Conservation (phyloP, 2,888 invertebrate genomes). For the Ormyrus pomaceus region DNA sequence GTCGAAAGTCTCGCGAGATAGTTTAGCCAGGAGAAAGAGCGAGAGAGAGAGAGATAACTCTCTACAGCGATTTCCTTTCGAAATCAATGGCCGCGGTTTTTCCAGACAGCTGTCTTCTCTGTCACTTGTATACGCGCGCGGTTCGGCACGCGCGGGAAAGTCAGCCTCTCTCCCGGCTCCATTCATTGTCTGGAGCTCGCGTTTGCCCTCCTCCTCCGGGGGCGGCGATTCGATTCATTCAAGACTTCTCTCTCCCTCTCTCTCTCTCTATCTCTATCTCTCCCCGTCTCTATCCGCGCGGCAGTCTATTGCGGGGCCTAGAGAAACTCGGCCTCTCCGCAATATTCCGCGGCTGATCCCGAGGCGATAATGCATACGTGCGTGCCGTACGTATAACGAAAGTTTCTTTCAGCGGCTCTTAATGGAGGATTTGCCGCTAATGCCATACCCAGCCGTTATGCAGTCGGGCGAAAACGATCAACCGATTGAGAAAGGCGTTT, state of each 20-base stretch:
- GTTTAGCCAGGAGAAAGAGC: neutral
- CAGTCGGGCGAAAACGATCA: slow-evolving; percentile 18
- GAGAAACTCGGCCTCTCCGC: slow-evolving; percentile 27
- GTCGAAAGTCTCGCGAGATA: slow-evolving; percentile 35
- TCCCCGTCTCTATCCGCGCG: too few species aligned
- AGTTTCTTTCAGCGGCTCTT: neutral
- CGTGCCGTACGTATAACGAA: neutral
- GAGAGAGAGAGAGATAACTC: neutral
- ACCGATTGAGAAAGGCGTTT: slow-evolving; percentile 4
- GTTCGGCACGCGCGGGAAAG: slow-evolving; percentile 39
- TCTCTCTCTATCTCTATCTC: too few species aligned
- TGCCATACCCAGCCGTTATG: neutral
- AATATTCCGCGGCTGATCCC: neutral
- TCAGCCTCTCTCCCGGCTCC: slow-evolving; percentile 11
- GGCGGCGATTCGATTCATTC: slow-evolving; percentile 43
- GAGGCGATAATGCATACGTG: neutral
- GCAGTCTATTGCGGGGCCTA: neutral
- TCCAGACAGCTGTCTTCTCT: slow-evolving; percentile 52
- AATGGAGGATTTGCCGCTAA: neutral
- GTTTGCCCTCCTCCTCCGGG: slow-evolving; percentile 9
- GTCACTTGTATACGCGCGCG: slow-evolving; percentile 27
- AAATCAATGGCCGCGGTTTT: slow-evolving; percentile 52
- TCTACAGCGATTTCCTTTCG: slow-evolving; percentile 52
- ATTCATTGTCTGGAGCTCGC: slow-evolving; percentile 38
- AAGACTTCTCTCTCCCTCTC: neutral